These are phyloP conservation scores for Trichogramma pretiosum DNA, from an alignment of 1,140 invertebrate genomes.

Conservation along the genomic window DNA sequence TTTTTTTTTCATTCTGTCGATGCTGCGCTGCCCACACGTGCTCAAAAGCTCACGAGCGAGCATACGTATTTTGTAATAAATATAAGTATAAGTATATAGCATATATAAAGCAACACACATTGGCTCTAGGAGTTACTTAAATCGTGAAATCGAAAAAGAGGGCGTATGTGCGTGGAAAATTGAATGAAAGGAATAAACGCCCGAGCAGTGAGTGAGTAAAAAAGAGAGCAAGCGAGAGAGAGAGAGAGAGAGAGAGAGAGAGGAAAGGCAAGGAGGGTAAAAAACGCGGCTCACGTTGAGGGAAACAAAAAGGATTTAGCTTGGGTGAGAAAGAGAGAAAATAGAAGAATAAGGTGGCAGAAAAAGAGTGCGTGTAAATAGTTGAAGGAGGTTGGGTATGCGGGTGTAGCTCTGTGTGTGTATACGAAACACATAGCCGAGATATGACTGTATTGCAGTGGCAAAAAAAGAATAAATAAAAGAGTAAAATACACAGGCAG, in stretches of 20 bases:
- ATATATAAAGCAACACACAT: too few relatives aligned
- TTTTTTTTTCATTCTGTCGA: slow-evolving; percentile 8
- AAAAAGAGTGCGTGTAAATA: too few relatives aligned
- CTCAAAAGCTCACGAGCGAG: too few relatives aligned
- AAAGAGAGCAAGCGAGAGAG: background rate
- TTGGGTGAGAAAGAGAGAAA: too few relatives aligned
- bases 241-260: background rate
- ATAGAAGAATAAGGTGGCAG: background rate
- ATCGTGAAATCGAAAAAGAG: background rate
- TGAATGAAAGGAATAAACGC: slow-evolving; percentile 6
- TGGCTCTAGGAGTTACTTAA: too few relatives aligned
- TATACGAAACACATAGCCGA: too few relatives aligned
- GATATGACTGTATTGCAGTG: too few relatives aligned
- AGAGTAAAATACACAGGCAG: slow-evolving; percentile 14
- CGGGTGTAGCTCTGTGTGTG: too few relatives aligned
- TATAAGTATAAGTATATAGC: too few relatives aligned
- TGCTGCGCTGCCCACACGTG: background rate
- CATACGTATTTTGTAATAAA: too few relatives aligned
- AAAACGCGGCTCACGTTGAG: slow-evolving; percentile 7
- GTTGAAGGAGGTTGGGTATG: too few relatives aligned
- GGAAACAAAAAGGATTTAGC: background rate
- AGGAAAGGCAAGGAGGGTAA: slow-evolving; percentile 1
- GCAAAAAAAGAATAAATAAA: too few relatives aligned
- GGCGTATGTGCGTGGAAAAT: background rate
- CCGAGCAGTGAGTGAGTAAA: background rate